These are phyloP conservation scores for Nothocercus nigrocapillus DNA, from an alignment of 2,113 vertebrate species.

Conservation along the genomic window DNA sequence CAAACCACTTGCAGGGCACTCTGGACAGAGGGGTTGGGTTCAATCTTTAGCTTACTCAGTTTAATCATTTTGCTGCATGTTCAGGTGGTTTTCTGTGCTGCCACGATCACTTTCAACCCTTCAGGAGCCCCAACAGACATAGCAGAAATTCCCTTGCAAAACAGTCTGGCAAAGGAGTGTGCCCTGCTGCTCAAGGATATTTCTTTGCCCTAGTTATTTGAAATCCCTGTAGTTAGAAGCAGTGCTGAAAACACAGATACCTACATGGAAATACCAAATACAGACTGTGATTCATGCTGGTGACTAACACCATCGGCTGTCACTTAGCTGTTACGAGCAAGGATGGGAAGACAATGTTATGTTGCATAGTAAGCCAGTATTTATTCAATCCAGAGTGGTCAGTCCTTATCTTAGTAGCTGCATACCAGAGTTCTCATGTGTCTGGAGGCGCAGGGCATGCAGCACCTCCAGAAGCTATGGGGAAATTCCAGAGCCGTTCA, in stretches of 20 bases:
- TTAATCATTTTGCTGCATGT: background rate
- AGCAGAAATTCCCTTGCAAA: background rate
- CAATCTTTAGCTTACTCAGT: background rate
- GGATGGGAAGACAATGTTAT: background rate
- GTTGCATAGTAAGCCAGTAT: background rate
- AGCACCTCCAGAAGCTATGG: background rate
- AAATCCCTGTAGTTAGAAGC: background rate
- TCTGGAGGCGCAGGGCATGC: background rate
- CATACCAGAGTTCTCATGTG: background rate
- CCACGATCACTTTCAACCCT: background rate
- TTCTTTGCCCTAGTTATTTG: background rate
- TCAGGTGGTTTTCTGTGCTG: background rate
- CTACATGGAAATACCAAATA: background rate
- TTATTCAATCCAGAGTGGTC: background rate
- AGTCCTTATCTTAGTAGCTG: background rate
- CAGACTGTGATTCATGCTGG: rapidly evolving
- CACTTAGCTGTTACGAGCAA: background rate
- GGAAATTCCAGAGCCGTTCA: background rate
- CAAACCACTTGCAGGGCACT: too few relatives aligned
- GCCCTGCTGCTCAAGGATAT: background rate
- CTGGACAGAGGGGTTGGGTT: background rate
- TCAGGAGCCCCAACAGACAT: background rate
- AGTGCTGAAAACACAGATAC: background rate
- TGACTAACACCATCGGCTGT: background rate
- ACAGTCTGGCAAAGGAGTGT: background rate